These are phyloP conservation scores for Megalops cyprinoides DNA, from an alignment of 2,797 vertebrate species.

Conservation along the genomic window DNA sequence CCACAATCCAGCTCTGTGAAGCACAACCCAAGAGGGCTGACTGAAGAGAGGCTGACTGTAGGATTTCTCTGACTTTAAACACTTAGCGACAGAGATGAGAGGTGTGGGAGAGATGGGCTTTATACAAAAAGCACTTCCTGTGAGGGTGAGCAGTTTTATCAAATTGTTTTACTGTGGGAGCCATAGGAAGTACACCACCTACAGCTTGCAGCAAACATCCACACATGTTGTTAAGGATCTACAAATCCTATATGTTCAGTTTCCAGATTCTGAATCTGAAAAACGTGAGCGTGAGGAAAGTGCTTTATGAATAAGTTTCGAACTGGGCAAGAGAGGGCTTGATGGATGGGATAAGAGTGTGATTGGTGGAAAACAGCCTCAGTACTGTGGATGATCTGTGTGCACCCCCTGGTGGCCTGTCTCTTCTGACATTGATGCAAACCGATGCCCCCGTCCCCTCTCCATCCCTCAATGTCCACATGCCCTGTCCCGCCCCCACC, in stretches of 20 bases:
- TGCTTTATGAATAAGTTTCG: conserved; percentile 74
- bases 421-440: conserved; percentile 45
- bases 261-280: conserved; percentile 58
- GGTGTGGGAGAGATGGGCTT: conserved; percentile 54
- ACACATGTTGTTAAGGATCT: conserved; percentile 57
- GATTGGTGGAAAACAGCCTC: too few relatives aligned
- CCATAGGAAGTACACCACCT: conserved; percentile 53
- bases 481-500: too few relatives aligned
- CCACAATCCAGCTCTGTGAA: too few relatives aligned
- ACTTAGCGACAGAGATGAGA: too few relatives aligned
- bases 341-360: conserved; percentile 45
- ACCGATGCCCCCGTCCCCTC: conserved; percentile 25
- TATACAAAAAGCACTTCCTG: conserved; percentile 73
- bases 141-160: conserved; percentile 67
- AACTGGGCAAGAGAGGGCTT: conserved; percentile 70
- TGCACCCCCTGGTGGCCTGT: background rate
- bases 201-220: conserved; percentile 58
- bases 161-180: conserved; percentile 57
- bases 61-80: too few relatives aligned
- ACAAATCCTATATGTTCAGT: conserved; percentile 57
- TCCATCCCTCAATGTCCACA: conserved; percentile 48
- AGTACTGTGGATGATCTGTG: conserved; percentile 64
- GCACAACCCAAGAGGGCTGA: too few relatives aligned
- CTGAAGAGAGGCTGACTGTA: too few relatives aligned
- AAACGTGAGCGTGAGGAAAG: conserved; percentile 67